Conservation (phyloP, 2,113 vertebrate species). For the Rynchops niger region DNA sequence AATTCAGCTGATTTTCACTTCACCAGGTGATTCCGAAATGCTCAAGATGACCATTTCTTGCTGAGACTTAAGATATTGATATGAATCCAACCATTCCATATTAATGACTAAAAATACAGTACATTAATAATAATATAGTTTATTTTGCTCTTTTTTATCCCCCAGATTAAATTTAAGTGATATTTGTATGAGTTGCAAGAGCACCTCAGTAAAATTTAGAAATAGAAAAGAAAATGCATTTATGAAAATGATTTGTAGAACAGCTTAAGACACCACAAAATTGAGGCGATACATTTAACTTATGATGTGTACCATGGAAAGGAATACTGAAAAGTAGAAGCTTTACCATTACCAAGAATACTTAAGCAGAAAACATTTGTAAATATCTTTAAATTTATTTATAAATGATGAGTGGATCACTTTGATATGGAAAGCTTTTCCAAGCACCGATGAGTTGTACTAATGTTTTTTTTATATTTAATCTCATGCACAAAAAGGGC, state of each 20-base stretch:
- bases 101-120: background rate
- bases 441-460: background rate
- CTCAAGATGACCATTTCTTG: background rate
- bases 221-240: background rate
- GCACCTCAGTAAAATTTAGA: background rate
- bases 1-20: background rate
- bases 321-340: background rate
- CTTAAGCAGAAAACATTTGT: background rate
- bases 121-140: background rate
- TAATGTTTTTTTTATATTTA: background rate
- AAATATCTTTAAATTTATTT: background rate
- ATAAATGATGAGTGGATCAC: background rate
- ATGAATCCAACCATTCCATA: background rate
- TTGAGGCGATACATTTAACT: background rate
- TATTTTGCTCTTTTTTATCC: background rate
- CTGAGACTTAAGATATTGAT: background rate
- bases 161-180: background rate
- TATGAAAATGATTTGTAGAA: background rate
- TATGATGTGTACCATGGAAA: background rate
- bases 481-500: background rate
- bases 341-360: background rate
- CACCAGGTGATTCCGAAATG: background rate
- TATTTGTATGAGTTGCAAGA: background rate
- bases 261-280: background rate
- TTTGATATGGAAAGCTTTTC: background rate